Conservation (phyloP, 92 coral and sea anemone genomes). For the Phenganax subtilis region DNA sequence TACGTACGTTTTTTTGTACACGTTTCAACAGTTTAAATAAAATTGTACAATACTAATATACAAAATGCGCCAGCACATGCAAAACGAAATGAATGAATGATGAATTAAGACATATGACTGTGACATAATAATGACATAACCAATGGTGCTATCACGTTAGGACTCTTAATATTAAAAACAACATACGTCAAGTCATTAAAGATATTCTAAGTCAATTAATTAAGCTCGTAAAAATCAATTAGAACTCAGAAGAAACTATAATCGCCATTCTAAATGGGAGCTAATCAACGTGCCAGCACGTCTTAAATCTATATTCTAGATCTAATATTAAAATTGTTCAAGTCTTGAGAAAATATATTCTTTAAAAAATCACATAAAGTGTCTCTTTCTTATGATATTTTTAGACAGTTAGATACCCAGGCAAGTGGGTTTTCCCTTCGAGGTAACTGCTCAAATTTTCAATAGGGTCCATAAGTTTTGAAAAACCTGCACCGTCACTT, state of each 20-base stretch:
- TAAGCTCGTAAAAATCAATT: not conserved
- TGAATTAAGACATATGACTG: not conserved
- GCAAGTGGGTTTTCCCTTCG: slow-evolving; percentile 24
- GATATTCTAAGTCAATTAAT: slow-evolving; percentile 2
- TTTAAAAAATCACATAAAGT: not conserved
- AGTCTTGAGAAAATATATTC: not conserved
- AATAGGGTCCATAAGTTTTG: slow-evolving; percentile 21
- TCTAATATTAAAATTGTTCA: not conserved
- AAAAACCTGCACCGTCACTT: not conserved
- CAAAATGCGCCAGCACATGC: slow-evolving; percentile 7
- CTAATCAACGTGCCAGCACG: not conserved
- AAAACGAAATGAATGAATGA: not conserved
- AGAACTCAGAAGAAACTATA: not conserved
- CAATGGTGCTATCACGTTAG: no score
- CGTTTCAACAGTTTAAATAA: not conserved
- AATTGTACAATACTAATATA: not conserved
- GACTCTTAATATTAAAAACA: no score
- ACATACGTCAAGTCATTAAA: not conserved
- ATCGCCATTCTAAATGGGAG: not conserved
- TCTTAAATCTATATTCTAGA: not conserved
- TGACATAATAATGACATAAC: no score
- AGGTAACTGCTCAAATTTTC: slow-evolving; percentile 5
- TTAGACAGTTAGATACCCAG: not conserved
- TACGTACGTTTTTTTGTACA: not conserved
- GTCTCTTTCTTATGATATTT: not conserved